phyloP scores from a whole-genome alignment of 2,797 vertebrate genomes.

The Nannoperca obscura region DNA sequence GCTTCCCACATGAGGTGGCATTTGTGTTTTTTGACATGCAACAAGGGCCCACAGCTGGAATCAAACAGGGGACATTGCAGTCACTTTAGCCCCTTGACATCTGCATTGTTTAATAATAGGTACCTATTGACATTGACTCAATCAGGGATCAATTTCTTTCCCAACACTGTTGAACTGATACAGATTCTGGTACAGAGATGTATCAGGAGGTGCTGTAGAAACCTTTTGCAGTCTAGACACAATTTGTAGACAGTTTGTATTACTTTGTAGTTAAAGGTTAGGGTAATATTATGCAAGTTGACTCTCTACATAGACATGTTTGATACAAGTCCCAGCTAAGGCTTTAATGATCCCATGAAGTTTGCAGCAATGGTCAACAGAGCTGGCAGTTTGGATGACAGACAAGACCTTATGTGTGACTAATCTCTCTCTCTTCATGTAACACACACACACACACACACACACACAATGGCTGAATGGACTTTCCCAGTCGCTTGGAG shows the following conservation, averaged over 20 bases:
- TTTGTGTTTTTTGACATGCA: background rate
- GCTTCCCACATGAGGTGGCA: no score
- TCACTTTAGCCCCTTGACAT: background rate
- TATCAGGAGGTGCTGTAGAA: background rate
- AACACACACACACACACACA: slow-evolving; percentile 16
- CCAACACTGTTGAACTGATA: background rate
- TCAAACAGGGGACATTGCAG: background rate
- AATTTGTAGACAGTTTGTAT: background rate
- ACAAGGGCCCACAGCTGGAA: background rate
- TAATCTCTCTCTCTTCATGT: background rate
- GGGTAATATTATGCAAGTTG: background rate
- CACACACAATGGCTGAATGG: slow-evolving; percentile 24
- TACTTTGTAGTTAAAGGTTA: background rate
- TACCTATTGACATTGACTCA: background rate
- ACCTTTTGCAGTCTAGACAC: background rate
- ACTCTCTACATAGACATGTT: background rate
- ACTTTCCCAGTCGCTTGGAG: slow-evolving; percentile 65
- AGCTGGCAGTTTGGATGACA: slow-evolving; percentile 3
- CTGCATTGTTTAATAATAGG: background rate
- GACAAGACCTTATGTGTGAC: slow-evolving; percentile 24
- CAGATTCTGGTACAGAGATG: background rate
- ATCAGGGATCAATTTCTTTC: background rate
- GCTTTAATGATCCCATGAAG: slow-evolving; percentile 15
- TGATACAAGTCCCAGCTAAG: background rate
- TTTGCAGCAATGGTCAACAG: slow-evolving; percentile 32